Percentiles rank a stretch among this genome's conserved stretches.
These are phyloP conservation scores for Amniataba percoides DNA, from an alignment of 2,797 vertebrate genomes.

Conservation along the genomic window DNA sequence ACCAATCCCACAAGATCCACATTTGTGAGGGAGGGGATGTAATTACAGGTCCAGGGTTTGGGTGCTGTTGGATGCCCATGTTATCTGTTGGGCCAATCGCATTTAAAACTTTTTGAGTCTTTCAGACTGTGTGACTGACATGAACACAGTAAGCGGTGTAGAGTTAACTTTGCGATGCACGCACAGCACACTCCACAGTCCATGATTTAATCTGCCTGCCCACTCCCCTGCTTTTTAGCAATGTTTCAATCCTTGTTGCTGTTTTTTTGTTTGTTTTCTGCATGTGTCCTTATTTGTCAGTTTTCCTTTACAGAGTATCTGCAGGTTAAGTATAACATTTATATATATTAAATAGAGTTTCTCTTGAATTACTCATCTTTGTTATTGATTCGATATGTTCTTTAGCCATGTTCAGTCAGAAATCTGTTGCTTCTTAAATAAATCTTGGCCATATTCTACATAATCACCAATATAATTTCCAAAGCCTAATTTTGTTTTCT, in stretches of 20 bases:
- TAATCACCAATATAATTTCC: neutral
- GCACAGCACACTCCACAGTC: slow-evolving; percentile 30
- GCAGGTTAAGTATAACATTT: slow-evolving; percentile 9
- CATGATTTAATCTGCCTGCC: slow-evolving; percentile 22
- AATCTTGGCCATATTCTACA: neutral
- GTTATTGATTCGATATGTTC: neutral
- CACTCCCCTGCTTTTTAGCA: slow-evolving; percentile 30
- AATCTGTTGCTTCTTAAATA: neutral
- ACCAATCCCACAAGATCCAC: slow-evolving; percentile 24
- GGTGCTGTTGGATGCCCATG: slow-evolving; percentile 6
- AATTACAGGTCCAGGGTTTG: slow-evolving; percentile 3
- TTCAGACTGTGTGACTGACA: slow-evolving; percentile 18
- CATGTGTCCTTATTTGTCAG: slow-evolving; percentile 39
- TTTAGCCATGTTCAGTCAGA: neutral
- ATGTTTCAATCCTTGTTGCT: slow-evolving; percentile 23
- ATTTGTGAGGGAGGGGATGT: slow-evolving; percentile 13
- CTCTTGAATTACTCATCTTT: neutral
- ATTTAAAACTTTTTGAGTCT: slow-evolving; percentile 7
- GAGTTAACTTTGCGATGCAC: slow-evolving; percentile 31
- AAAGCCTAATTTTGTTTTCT: neutral
- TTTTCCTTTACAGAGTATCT: slow-evolving; percentile 9
- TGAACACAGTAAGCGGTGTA: neutral
- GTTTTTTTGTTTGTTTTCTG: slow-evolving; percentile 36
- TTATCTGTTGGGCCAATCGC: slow-evolving; percentile 22
- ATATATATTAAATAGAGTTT: neutral